Base-by-base conservation (phyloP, 2,888 invertebrate genomes). In the Thera britannica region DNA sequence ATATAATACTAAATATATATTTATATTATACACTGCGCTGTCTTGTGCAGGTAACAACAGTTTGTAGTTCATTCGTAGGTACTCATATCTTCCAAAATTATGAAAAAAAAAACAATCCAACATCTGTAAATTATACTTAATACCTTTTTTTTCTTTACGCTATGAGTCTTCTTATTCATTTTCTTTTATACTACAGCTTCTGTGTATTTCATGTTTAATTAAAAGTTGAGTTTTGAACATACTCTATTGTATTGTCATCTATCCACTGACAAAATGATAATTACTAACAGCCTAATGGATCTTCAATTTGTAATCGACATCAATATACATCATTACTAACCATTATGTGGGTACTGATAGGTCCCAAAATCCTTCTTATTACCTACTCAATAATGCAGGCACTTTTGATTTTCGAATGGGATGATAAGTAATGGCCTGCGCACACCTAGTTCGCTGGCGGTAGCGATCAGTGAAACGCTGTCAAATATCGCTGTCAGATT, bases 1-100 rank as follows among this genome's bases (percentile, higher is more conserved):
- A 36, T 78, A 83, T 3, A 69, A 74, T 51, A 77, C 81, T 36
- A 82, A 74, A 61, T 82, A 80, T 66, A 70, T 85, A 0, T 84
- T 85, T 65, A 78, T 80, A n/a, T 74, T 77, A n/a, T 71, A 84
- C 3, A 70, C 83, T 58, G 23, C 23, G 23, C 79, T 83, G 48
- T 69, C 72, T 9, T 67, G 68, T 56, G 79, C 80, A 68, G 82
- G 88, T 87, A 78, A 58, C 72, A 38, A 23, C 38, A 5, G 38
- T 5, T 3, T 38, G 38, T 38, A 6, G 38, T 38, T 5, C 38
- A 38, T 3, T 38, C 38, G 23, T 23, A 23, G 23, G 23, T 23
- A 23, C 23, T 23, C 23, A 23, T 23, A 23, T 23, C 23, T 23
- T 23, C 23, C 23, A 23, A 23, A 23, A 23, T 23, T 23, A 23